These are phyloP conservation scores for Gallinago jamesoni DNA, from an alignment of 2,113 vertebrate species.

Conservation along the genomic window DNA sequence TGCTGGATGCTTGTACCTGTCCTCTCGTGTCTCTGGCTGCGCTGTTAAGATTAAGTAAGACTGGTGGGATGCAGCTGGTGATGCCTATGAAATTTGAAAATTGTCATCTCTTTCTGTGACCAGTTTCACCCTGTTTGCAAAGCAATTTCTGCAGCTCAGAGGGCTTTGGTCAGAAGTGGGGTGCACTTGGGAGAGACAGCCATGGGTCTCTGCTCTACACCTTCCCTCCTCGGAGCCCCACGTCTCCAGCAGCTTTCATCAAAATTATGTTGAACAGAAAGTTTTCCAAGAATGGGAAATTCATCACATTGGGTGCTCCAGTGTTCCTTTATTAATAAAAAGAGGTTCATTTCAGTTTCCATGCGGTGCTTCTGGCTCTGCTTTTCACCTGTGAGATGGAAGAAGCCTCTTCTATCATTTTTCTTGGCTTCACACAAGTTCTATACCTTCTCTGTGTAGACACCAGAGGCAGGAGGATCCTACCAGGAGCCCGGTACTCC, in stretches of 20 bases:
- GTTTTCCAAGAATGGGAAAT: background rate
- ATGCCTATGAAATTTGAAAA: background rate
- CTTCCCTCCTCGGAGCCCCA: rapidly evolving
- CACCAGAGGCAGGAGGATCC: background rate
- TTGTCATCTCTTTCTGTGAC: background rate
- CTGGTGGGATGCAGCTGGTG: rapidly evolving
- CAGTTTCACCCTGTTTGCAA: background rate
- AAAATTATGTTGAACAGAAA: background rate
- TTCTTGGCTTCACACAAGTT: background rate
- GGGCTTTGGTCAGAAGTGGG: background rate
- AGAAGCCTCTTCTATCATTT: background rate
- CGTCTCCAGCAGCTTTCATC: background rate
- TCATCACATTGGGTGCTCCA: background rate
- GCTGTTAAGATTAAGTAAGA: background rate
- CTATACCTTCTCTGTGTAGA: background rate
- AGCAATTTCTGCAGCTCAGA: background rate
- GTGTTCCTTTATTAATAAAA: background rate
- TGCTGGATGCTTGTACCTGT: background rate
- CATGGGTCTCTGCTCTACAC: background rate
- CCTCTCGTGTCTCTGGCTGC: background rate
- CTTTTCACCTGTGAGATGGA: background rate
- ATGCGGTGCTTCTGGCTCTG: background rate
- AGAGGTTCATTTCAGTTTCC: background rate
- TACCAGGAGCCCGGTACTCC: rapidly evolving
- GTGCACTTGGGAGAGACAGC: too few relatives aligned